These are phyloP conservation scores for Psettodes erumei DNA, from an alignment of 2,113 vertebrate species.

Conservation along the genomic window DNA sequence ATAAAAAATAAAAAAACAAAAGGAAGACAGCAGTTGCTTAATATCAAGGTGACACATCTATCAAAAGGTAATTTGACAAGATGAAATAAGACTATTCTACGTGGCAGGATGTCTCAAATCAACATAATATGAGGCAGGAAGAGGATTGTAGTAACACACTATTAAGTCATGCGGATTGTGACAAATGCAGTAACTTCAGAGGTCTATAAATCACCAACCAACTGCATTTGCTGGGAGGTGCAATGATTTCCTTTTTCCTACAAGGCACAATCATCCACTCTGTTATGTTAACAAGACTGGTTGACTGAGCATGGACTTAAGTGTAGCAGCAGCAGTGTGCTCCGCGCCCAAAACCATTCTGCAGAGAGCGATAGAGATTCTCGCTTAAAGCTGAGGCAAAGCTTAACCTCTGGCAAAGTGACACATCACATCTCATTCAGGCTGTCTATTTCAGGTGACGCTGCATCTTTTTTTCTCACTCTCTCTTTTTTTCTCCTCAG, in stretches of 20 bases:
- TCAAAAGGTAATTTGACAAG: slow-evolving; percentile 47
- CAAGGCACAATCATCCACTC: slow-evolving; percentile 68
- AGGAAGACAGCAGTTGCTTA: slow-evolving; percentile 9
- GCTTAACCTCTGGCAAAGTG: slow-evolving; percentile 68
- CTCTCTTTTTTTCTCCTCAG: background rate
- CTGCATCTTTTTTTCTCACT: slow-evolving; percentile 46
- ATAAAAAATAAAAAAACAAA: slow-evolving; percentile 16
- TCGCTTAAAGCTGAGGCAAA: slow-evolving; percentile 43
- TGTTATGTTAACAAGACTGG: slow-evolving; percentile 71
- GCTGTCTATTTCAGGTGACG: slow-evolving; percentile 61
- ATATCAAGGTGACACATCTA: slow-evolving; percentile 28
- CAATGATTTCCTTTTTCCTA: slow-evolving; percentile 59
- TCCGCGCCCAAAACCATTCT: slow-evolving; percentile 23
- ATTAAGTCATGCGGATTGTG: slow-evolving; percentile 67
- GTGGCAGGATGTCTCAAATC: slow-evolving; percentile 39
- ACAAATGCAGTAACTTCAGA: slow-evolving; percentile 66
- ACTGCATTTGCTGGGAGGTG: slow-evolving; percentile 57
- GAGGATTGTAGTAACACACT: slow-evolving; percentile 36
- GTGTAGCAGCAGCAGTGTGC: slow-evolving; percentile 39
- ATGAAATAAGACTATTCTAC: slow-evolving; percentile 44
- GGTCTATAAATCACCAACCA: slow-evolving; percentile 69
- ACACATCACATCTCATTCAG: slow-evolving; percentile 65
- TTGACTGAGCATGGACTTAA: slow-evolving; percentile 69
- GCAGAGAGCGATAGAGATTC: slow-evolving; percentile 50
- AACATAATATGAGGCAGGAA: slow-evolving; percentile 42